Evolutionary conservation across 2,888 invertebrate genomes (phyloP).

Genomic region (Spodoptera littoralis): DNA sequence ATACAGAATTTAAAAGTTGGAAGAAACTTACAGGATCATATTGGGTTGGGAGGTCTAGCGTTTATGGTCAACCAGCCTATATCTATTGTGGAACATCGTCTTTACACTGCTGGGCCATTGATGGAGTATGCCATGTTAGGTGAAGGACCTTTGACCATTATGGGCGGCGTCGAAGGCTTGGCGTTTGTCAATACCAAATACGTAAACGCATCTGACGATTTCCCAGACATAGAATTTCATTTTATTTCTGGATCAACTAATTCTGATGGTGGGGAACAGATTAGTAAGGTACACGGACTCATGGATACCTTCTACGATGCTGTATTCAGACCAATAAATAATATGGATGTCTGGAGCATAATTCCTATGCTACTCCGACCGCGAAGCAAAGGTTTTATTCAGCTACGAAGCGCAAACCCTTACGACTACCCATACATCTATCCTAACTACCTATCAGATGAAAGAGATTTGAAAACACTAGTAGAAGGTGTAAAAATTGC

Average conservation of each 20-base stretch:
- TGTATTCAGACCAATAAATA: slow-evolving; percentile 93
- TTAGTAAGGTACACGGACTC: slow-evolving; percentile 94
- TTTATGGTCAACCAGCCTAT: slow-evolving; percentile 94
- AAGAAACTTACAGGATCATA: slow-evolving; percentile 96
- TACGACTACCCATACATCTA: slow-evolving; percentile 96
- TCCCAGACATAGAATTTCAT: slow-evolving; percentile 96
- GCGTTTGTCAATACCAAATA: slow-evolving; percentile 97
- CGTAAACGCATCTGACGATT: slow-evolving; percentile 93
- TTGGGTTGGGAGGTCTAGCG: slow-evolving; percentile 95
- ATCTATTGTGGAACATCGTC: slow-evolving; percentile 93
- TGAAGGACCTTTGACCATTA: slow-evolving; percentile 94
- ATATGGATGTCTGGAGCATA: slow-evolving; percentile 94
- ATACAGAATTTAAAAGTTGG: slow-evolving; percentile 95
- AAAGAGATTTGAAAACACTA: slow-evolving; percentile 93
- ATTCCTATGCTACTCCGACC: slow-evolving; percentile 96
- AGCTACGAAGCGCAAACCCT: slow-evolving; percentile 94
- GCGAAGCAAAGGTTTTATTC: slow-evolving; percentile 94
- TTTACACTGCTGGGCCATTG: slow-evolving; percentile 93
- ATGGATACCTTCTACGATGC: slow-evolving; percentile 92
- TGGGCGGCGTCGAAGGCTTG: slow-evolving; percentile 96
- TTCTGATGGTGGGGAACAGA: slow-evolving; percentile 94
- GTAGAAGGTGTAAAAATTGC: slow-evolving; percentile 96
- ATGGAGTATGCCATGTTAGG: slow-evolving; percentile 95
- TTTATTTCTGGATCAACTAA: slow-evolving; percentile 96
- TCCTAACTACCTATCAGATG: slow-evolving; percentile 96